Conservation (phyloP, 2,113 vertebrate species). For the Kryptolebias marmoratus region DNA sequence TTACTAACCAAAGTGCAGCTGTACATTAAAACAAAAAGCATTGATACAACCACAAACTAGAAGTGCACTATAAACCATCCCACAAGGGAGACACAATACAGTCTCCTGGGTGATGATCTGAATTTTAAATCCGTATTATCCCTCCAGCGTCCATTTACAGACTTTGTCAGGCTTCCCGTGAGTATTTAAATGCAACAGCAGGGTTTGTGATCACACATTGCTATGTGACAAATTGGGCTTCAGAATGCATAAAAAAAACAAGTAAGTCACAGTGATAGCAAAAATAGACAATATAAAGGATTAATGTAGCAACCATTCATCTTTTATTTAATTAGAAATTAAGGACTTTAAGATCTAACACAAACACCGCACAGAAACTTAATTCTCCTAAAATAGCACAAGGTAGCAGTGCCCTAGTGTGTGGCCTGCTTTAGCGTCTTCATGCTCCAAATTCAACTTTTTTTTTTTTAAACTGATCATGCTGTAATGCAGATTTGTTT, state of each 20-base stretch:
- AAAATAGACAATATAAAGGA: background rate
- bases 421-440: too few relatives aligned
- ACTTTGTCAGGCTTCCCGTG: background rate
- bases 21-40: too few relatives aligned
- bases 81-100: background rate
- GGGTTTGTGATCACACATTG: background rate
- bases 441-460: too few relatives aligned
- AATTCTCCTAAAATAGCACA: too few relatives aligned
- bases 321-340: too few relatives aligned
- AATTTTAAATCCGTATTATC: constrained; percentile 4
- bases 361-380: too few relatives aligned
- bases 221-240: background rate
- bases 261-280: background rate
- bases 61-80: background rate
- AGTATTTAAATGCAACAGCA: background rate
- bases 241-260: background rate
- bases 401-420: too few relatives aligned
- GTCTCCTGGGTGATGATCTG: background rate
- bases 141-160: background rate
- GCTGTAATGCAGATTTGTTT: too few relatives aligned
- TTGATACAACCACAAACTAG: background rate
- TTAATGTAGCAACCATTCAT: background rate
- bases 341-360: too few relatives aligned
- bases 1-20: background rate
- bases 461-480: too few relatives aligned